Percentiles rank a stretch among this genome's conserved stretches.
phyloP scores from a whole-genome alignment of 2,797 vertebrate genomes.

The Propithecus perrieri region DNA sequence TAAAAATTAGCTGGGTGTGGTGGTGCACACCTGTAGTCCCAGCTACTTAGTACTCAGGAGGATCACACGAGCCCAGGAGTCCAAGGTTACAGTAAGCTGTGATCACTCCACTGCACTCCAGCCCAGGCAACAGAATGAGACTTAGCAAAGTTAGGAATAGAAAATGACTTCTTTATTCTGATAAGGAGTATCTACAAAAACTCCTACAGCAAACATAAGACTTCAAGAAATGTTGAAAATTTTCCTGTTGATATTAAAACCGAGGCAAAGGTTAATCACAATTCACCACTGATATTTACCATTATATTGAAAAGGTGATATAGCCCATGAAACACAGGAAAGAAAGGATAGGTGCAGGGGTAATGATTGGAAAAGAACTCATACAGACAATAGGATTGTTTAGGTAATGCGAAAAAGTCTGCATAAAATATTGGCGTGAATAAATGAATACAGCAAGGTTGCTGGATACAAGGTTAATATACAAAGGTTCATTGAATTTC shows the following conservation, averaged over 20 bases:
- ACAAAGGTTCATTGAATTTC: neutral
- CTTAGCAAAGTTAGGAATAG: too few species aligned
- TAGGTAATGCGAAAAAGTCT: rapidly evolving
- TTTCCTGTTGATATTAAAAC: neutral
- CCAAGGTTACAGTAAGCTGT: too few species aligned
- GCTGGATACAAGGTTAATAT: neutral
- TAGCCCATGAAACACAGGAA: neutral
- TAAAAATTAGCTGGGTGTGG: neutral
- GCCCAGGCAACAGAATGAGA: too few species aligned
- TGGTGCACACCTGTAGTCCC: too few species aligned
- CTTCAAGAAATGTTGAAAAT: neutral
- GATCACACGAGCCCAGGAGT: too few species aligned
- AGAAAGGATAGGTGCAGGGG: too few species aligned
- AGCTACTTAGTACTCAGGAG: too few species aligned
- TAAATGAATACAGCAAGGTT: neutral
- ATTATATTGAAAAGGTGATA: neutral
- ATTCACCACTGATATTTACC: rapidly evolving
- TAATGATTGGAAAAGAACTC: neutral
- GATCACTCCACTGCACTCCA: too few species aligned
- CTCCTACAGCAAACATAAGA: neutral
- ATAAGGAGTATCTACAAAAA: neutral
- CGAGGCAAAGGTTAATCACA: neutral
- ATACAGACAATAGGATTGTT: too few species aligned
- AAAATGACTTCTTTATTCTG: neutral
- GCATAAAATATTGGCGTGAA: rapidly evolving